Evolutionary conservation across 2,797 vertebrate genomes (phyloP), one percentile per base, ranked within the genome.

Genomic region (Dendrocincla fuliginosa): DNA sequence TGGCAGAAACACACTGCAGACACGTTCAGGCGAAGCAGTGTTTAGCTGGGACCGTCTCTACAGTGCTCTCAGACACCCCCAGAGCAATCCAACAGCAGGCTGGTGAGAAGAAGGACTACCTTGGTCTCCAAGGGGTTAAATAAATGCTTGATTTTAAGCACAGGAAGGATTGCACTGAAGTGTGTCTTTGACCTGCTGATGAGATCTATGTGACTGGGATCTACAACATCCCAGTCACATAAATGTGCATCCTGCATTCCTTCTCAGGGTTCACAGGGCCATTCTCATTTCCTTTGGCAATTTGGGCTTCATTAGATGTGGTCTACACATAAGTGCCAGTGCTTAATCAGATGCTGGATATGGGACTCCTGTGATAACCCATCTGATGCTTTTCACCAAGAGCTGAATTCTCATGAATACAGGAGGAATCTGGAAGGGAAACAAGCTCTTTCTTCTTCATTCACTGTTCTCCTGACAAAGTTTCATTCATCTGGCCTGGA

Each of bases 401-500:
- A 52, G 16, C 52, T 47, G 50, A 75, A 74, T 50, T 83, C 50
- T 73, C 65, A 39, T 55, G 32, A 80, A 23, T 69, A 69, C 7
- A 44, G 57, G 53, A 84, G n/a, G 69, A 84, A 73, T 60, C 30
- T 70, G n/a, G 30, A 42, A 87, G 16, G 49, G 10, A 87, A 93
- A 52, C 0, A 4, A 83, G 30, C 10, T 69, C 30, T 28, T 61
- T 71, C 41, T 84, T 84, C 89, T 79, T 94, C 64, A 68, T 95
- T 95, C 85, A 60, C 47, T 79, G 13, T 44, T 93, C 67, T 93
- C 30, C 63, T 91, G 88, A 77, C 67, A 70, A 84, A 87, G 56
- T 93, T 84, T 90, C 86, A 83, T 92, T 95, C 87, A 74, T 87
- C 85, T 79, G 70, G 63, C 53, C 83, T 28, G 74, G 67, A 60